Evolutionary conservation across 1,140 invertebrate species (phyloP), one percentile per base, ranked within the genome.

Genomic region (Bursaphelenchus mucronatus): DNA sequence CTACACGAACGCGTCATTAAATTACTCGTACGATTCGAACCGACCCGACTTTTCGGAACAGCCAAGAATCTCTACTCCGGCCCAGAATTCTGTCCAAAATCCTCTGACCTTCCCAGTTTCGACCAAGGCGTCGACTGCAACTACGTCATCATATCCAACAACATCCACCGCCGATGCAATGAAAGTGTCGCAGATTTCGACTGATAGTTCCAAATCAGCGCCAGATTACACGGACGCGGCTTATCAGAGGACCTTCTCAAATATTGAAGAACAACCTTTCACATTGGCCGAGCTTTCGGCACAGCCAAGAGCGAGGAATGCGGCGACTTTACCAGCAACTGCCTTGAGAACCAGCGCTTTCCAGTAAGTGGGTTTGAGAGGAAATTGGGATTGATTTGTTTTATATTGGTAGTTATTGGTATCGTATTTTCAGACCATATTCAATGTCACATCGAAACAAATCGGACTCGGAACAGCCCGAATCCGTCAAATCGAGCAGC

Each of bases 171-270:
- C 52, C 13, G 52, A 68, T 30, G 30, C 21, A 11, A 68, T 70
- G 67, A 70, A 68, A 13, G 21, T 63, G n/a, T 68, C 67, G n/a
- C 67, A 68, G 46, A 69, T 70, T 21, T 71, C 69, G 6, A 69
- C 66, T 0, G 67, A 62, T 59, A 68, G 67, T 56, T 63, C 67
- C 4, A 67, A 68, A 47, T 68, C 67, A 0, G 67, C 56, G n/a
- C 69, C 69, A 21, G 49, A 40, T 43, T n/a, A 70, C 17, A 11
- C 44, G 15, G 17, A 68, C 8, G 13, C 54, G 13, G 30, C 19
- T 44, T 39, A 55, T 4, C 54, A 39, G 6, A 55, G 57, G 53
- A 19, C 30, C 17, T 44, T 30, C 15, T 55, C 41, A 2, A 39
- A 64, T 21, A 64, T 64, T 17, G 64, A 64, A 15, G n/a, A 39